phyloP scores from a whole-genome alignment of 2,113 vertebrate genomes.

The Laticauda laticaudata region DNA sequence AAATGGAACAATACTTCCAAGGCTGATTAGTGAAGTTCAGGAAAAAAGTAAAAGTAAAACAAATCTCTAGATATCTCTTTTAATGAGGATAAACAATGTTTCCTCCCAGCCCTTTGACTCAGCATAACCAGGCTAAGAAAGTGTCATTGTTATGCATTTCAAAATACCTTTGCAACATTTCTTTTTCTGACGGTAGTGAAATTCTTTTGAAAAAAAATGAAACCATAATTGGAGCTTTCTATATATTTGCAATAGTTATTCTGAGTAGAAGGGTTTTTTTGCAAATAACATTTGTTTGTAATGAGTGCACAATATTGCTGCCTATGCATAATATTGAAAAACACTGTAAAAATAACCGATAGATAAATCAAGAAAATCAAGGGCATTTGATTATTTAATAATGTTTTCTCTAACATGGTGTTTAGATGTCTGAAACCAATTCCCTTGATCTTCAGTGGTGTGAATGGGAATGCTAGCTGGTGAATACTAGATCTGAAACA shows the following conservation, averaged over 20 bases:
- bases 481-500: neutral
- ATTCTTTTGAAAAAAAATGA: neutral
- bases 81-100: constrained; percentile 14
- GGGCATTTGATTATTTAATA: neutral
- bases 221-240: neutral
- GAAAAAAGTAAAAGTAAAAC: constrained; percentile 9
- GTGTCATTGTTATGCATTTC: neutral
- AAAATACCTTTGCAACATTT: neutral
- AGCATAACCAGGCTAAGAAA: neutral
- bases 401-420: neutral
- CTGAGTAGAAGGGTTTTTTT: neutral
- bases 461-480: neutral
- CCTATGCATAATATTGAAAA: neutral
- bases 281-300: neutral
- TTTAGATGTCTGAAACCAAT: neutral
- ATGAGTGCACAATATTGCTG: neutral
- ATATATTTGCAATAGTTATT: neutral
- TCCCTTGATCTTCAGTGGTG: neutral
- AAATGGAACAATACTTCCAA: neutral
- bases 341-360: neutral
- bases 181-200: neutral
- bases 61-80: neutral
- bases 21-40: neutral
- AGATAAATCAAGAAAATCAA: neutral
- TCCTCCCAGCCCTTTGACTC: neutral